Evolutionary conservation across 2,888 invertebrate genomes (phyloP).

Genomic region (Alloscopus bannaensis): DNA sequence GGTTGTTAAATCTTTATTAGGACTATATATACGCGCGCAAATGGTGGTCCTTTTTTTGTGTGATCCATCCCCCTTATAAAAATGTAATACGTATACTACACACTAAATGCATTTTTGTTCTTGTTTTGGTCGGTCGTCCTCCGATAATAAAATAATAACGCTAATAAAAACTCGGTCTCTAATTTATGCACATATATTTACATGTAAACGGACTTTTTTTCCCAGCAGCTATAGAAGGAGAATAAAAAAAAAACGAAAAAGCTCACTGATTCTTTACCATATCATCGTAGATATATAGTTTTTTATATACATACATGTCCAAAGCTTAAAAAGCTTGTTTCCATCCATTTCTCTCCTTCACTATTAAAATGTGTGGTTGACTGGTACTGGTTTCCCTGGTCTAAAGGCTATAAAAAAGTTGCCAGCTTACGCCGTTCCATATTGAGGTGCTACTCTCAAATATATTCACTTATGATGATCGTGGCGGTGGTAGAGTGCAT

Average conservation of each 20-base stretch:
- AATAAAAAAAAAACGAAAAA: constrained; percentile 29
- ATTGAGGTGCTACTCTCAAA: constrained; percentile 57
- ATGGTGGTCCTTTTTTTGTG: too few relatives aligned
- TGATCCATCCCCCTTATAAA: too few relatives aligned
- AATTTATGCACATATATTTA: constrained; percentile 73
- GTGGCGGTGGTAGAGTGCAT: constrained; percentile 55
- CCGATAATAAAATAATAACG: constrained; percentile 70
- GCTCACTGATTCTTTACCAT: constrained; percentile 19
- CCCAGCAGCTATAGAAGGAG: constrained; percentile 50
- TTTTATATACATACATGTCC: too few relatives aligned
- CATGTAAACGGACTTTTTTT: constrained; percentile 70
- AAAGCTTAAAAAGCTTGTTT: too few relatives aligned
- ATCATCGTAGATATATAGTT: neutral
- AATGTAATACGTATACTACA: too few relatives aligned
- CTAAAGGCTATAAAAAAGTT: constrained; percentile 49
- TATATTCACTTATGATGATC: constrained; percentile 57
- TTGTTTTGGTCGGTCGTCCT: constrained; percentile 32
- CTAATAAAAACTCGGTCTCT: constrained; percentile 70
- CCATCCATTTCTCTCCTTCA: neutral
- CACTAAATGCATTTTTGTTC: constrained; percentile 19
- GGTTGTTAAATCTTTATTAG: neutral
- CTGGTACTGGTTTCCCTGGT: constrained; percentile 7
- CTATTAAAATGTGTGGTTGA: constrained; percentile 22
- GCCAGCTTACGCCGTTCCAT: constrained; percentile 53
- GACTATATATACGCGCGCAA: neutral